Percentiles rank a stretch among this genome's conserved stretches.
phyloP scores from a whole-genome alignment of 2,113 vertebrate species.

The Anser brachyrhynchus region DNA sequence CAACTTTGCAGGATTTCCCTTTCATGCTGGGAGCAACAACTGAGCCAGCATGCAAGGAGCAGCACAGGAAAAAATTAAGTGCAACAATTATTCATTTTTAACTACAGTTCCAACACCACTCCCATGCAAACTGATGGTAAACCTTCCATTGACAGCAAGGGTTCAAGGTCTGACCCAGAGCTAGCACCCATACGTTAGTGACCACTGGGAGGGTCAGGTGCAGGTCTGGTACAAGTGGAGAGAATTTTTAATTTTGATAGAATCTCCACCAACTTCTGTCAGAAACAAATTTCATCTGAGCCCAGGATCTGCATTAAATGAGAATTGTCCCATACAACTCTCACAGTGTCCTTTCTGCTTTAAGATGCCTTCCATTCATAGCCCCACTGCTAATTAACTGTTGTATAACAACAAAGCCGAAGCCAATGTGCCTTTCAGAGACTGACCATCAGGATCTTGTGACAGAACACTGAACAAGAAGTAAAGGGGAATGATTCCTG shows the following conservation, averaged over 20 bases:
- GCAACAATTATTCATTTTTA: neutral
- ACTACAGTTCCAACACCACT: neutral
- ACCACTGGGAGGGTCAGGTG: neutral
- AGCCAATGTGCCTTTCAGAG: neutral
- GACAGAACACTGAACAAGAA: neutral
- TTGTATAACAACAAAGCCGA: neutral
- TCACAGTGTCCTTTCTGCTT: neutral
- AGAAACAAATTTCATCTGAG: neutral
- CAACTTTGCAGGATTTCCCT: constrained; percentile 59
- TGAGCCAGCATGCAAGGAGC: neutral
- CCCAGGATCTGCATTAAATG: neutral
- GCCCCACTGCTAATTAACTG: neutral
- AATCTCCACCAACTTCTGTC: neutral
- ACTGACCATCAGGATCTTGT: neutral
- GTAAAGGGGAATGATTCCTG: neutral
- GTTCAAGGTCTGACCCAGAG: neutral
- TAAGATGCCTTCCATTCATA: neutral
- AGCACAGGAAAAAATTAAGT: neutral
- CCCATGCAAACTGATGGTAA: neutral
- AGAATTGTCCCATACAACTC: neutral
- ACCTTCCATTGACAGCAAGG: neutral
- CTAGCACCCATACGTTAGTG: neutral
- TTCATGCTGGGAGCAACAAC: constrained; percentile 2
- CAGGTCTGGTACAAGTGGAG: neutral
- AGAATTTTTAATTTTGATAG: neutral